These are phyloP conservation scores for Scelioninae gen. 1 DNA, from an alignment of 2,888 invertebrate genomes.

Conservation along the genomic window DNA sequence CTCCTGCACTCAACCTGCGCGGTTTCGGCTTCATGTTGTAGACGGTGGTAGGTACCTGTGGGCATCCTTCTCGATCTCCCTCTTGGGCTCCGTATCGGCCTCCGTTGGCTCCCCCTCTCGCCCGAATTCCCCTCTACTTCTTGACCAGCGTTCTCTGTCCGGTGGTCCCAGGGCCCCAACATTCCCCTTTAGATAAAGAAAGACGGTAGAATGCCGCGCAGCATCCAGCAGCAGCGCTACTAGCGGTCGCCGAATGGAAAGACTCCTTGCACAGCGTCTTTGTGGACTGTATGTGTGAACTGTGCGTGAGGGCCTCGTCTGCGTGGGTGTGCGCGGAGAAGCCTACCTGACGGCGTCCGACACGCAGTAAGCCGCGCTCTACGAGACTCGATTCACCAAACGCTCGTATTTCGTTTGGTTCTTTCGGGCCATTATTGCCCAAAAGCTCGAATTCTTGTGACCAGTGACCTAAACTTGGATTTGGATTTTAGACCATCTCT, in stretches of 20 bases:
- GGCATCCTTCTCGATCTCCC: constrained; percentile 65
- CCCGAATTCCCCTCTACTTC: constrained; percentile 85
- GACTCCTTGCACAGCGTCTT: constrained; percentile 73
- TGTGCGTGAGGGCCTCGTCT: constrained; percentile 76
- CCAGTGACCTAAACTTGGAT: no score
- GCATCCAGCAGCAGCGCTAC: constrained; percentile 84
- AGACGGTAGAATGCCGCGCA: constrained; percentile 76
- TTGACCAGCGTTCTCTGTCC: constrained; percentile 85
- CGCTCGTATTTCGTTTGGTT: constrained; percentile 37
- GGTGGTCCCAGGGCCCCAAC: constrained; percentile 86
- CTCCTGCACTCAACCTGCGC: constrained; percentile 82
- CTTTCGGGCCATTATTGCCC: no score
- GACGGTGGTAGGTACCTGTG: constrained; percentile 79
- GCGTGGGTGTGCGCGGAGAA: constrained; percentile 82
- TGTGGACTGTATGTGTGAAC: constrained; percentile 72
- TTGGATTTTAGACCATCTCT: constrained; percentile 1
- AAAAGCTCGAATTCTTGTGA: no score
- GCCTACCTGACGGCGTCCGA: constrained; percentile 84
- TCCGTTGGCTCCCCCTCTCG: constrained; percentile 64
- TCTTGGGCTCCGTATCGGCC: constrained; percentile 64
- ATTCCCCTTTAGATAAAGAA: constrained; percentile 73
- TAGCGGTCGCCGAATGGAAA: constrained; percentile 82
- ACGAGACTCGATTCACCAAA: constrained; percentile 71
- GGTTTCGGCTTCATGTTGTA: constrained; percentile 74
- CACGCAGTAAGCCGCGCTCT: constrained; percentile 83